phyloP scores from a whole-genome alignment of 2,797 vertebrate species.

The Silurus aristotelis region DNA sequence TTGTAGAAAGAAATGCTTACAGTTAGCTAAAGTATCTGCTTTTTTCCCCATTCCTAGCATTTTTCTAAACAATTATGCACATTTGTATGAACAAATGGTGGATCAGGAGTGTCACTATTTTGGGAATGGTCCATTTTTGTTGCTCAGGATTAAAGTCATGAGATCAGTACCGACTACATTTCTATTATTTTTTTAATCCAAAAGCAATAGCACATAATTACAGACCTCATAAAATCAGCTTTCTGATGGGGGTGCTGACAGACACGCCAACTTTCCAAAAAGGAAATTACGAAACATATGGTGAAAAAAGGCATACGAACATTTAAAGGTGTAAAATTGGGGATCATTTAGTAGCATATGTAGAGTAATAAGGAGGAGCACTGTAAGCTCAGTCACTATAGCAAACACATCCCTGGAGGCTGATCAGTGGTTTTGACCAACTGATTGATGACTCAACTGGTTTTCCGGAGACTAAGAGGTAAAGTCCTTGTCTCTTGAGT shows the following conservation, averaged over 20 bases:
- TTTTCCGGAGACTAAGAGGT: slow-evolving; percentile 25
- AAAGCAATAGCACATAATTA: not conserved
- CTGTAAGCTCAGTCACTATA: not conserved
- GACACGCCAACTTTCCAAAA: not conserved
- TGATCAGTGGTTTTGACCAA: slow-evolving; percentile 8
- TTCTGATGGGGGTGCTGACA: not conserved
- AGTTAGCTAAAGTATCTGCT: not conserved
- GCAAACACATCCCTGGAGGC: slow-evolving; percentile 5
- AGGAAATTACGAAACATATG: not conserved
- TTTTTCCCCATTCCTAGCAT: no score
- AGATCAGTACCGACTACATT: not conserved
- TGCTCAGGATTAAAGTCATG: not conserved
- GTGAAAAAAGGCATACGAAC: not conserved
- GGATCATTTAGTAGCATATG: not conserved
- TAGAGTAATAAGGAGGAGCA: not conserved
- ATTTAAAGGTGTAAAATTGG: not conserved
- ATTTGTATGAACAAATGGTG: no score
- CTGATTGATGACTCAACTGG: slow-evolving; percentile 24
- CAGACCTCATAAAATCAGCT: not conserved
- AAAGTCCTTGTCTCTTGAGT: not conserved
- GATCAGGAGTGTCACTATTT: no score
- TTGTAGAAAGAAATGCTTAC: not conserved
- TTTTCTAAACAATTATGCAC: no score
- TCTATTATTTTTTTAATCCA: not conserved
- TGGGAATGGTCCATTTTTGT: no score